Evolutionary conservation across 2,113 vertebrate genomes (phyloP), one percentile per base, ranked within the genome.

Genomic region (Progne subis): DNA sequence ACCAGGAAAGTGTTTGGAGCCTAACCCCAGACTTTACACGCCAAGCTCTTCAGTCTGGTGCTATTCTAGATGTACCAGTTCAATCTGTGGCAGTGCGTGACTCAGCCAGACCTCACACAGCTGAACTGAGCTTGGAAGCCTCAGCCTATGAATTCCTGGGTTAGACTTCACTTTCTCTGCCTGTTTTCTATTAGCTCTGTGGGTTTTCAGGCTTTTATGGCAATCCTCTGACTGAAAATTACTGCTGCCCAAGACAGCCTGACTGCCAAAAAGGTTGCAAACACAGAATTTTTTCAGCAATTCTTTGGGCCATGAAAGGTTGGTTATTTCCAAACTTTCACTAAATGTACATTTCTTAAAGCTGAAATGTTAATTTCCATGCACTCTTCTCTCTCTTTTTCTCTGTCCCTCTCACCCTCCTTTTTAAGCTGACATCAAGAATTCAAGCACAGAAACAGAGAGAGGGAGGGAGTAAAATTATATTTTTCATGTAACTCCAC

Each of bases 181-280:
- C 99, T 99, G 99, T 98, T 98, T 99, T 96, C 96, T 94, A 98
- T 99, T 99, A 99, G 82, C 37, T 96, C 90, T 97, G 97, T 64
- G 97, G 98, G 97, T 98, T 99, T 98, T 97, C 96, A 97, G 96
- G 94, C 94, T 96, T 95, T 95, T 88, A 94, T 94, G 95, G 96
- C 95, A 95, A 94, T 86, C 92, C 92, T 95, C 96, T 96, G 96
- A 98, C 97, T 97, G 84, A 97, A 95, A 97, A 93, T 94, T 95
- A 93, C 86, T 90, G 94, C 96, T 96, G 95, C 97, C 97, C 94
- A 86, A 97, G 94, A 96, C 94, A 69, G 94, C 77, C 97, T 82
- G 92, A 94, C 97, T 97, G 97, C 92, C 95, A 94, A 95, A 97
- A 97, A 97, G 96, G 97, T 95, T 96, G 91, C 92, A 94, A 94